These are phyloP conservation scores for Drosophila paucipuncta DNA, from an alignment of 2,888 invertebrate species.

Conservation along the genomic window DNA sequence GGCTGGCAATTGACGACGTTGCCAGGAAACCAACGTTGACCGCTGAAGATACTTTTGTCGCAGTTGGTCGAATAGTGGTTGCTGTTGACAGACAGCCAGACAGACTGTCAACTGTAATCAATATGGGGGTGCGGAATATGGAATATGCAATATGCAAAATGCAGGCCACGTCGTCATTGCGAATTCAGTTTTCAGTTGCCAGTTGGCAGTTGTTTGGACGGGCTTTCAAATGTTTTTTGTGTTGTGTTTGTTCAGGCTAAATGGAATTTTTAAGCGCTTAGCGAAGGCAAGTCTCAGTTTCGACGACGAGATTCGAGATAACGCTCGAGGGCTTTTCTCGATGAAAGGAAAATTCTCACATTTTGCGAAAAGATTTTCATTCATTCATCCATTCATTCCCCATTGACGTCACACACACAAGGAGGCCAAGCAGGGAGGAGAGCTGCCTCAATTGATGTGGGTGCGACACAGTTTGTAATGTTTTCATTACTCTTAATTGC, in stretches of 20 bases:
- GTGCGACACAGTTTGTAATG: constrained; percentile 49
- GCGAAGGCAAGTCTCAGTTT: constrained; percentile 9
- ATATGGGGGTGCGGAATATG: constrained; percentile 15
- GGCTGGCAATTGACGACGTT: constrained; percentile 36
- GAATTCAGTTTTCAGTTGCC: constrained; percentile 23
- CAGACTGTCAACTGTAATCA: constrained; percentile 25
- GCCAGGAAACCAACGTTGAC: constrained; percentile 47
- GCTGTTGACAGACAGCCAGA: constrained; percentile 4
- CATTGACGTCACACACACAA: constrained; percentile 14
- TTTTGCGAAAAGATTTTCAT: constrained; percentile 25
- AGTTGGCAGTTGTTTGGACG: constrained; percentile 8
- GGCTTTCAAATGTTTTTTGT: constrained; percentile 4
- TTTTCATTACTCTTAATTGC: constrained; percentile 52
- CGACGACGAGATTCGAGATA: background rate
- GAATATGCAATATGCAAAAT: constrained; percentile 26
- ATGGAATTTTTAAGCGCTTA: constrained; percentile 54
- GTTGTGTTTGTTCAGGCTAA: constrained; percentile 41
- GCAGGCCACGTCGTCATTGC: constrained; percentile 47
- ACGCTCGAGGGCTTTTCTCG: constrained; percentile 5
- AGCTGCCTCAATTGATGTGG: background rate
- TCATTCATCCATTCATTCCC: constrained; percentile 18
- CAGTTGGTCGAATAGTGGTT: constrained; percentile 15
- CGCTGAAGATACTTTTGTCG: constrained; percentile 36
- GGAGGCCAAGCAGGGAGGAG: background rate
- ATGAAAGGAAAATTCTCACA: constrained; percentile 27